These are phyloP conservation scores for Pristionchus fissidentatus DNA, from an alignment of 2,888 invertebrate species.

Conservation along the genomic window DNA sequence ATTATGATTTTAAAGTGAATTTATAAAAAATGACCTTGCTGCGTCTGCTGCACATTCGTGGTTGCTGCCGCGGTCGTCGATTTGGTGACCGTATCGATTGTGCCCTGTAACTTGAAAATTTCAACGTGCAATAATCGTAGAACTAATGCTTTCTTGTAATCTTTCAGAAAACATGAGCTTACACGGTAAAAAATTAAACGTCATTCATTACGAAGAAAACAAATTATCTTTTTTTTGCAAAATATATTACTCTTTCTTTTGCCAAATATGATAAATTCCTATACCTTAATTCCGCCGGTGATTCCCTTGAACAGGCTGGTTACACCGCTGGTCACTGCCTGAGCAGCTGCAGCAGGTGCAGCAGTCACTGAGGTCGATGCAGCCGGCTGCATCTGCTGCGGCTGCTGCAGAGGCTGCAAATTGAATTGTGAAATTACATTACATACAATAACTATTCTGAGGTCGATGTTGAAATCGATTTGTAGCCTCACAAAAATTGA, in stretches of 20 bases:
- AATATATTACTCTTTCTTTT: no score
- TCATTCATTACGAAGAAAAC: no score
- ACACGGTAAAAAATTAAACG: no score
- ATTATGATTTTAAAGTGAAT: no score
- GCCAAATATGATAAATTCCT: not conserved
- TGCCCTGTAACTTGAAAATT: not conserved
- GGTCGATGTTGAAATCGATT: not conserved
- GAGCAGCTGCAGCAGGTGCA: conserved; percentile 11
- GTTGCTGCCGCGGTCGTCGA: conserved; percentile 5
- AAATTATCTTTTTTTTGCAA: no score
- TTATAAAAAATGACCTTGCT: no score
- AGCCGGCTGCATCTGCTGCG: not conserved
- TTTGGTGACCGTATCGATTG: conserved; percentile 27
- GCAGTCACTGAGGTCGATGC: conserved; percentile 11
- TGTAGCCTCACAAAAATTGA: not conserved
- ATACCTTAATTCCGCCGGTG: conserved; percentile 40
- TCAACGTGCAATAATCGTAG: not conserved
- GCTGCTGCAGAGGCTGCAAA: conserved; percentile 13
- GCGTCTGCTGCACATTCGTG: not conserved
- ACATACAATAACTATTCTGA: no score
- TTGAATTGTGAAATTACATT: no score
- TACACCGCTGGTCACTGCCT: conserved; percentile 16
- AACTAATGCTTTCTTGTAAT: no score
- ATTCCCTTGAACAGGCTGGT: conserved; percentile 43
- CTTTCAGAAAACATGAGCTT: no score